Base-by-base conservation (phyloP, 2,797 vertebrate genomes). In the Alauda arvensis region DNA sequence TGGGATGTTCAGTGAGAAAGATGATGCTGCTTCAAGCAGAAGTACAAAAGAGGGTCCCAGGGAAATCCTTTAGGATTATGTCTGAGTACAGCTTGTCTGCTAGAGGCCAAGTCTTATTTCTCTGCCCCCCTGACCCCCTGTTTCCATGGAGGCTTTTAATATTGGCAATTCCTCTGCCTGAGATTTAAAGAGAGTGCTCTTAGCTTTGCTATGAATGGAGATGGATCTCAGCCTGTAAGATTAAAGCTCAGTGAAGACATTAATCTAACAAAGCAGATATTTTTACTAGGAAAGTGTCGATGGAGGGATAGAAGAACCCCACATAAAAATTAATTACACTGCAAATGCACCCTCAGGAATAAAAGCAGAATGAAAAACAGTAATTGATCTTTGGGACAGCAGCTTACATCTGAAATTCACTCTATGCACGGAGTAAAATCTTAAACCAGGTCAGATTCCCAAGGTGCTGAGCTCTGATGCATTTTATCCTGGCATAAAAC, bases 241-340 rank as follows among this genome's bases (percentile, higher is more conserved):
- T 88, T 88, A 90, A 89, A 94, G 70, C 49, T 70, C 90, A 85
- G 66, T 62, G 55, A 83, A 90, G 77, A 71, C 65, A 89, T 90
- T 76, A 79, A 91, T 93, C 88, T 88, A 79, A 40, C 5, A 1
- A 55, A 91, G 51, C 23, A 89, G 83, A 66, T 71, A 89, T n/a
- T 90, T 90, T 77, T 63, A 77, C 80, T 71, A 76, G 68, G 37
- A 42, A 88, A 69, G 60, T 52, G 57, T 74, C 68, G 4, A 67
- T 56, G 48, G 52, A 57, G 62, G 85, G 18, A 85, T 43, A 83
- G 68, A 90, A 90, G 68, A 87, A 78, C 46, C 37, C 61, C 75
- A 68, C 43, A 86, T 60, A 84, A 92, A 95, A 92, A 95, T 93
- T 95, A 94, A 95, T 94, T 92, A 92, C 78, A 91, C 65, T 75